Percentiles rank a stretch among this genome's conserved stretches.
Evolutionary conservation across 1,140 invertebrate species (phyloP).

Genomic region (Aphelenchoides fujianensis): DNA sequence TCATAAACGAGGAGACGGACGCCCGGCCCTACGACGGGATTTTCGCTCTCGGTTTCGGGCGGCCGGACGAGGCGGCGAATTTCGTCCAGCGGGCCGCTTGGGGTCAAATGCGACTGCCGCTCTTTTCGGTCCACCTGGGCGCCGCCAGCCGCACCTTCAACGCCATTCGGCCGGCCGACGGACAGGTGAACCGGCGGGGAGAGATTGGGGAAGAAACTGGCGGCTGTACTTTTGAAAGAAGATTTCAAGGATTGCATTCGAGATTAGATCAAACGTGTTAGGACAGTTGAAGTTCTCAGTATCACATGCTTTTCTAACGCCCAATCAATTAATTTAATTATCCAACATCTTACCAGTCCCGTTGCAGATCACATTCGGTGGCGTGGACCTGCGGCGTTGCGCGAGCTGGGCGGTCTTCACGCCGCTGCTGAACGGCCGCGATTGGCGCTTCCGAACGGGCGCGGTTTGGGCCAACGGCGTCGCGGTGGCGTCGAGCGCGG

Average conservation of each 20-base stretch:
- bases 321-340: too few species aligned
- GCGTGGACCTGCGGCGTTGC: background rate
- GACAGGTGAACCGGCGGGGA: background rate
- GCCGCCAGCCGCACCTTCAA: background rate
- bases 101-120: background rate
- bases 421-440: background rate
- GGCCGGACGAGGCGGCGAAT: background rate
- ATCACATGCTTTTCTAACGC: too few species aligned
- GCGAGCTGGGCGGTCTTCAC: background rate
- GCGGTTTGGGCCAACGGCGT: background rate
- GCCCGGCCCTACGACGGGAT: constrained; percentile 14
- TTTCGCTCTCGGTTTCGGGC: constrained; percentile 10
- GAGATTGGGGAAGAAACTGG: too few species aligned
- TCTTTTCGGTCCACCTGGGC: background rate
- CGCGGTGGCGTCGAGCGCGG: background rate
- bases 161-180: background rate
- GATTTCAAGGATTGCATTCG: too few species aligned
- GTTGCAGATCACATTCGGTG: constrained; percentile 10
- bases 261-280: too few species aligned
- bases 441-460: constrained; percentile 2
- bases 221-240: too few species aligned
- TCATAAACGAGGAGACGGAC: constrained; percentile 1
- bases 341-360: background rate
- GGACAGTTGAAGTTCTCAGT: too few species aligned
- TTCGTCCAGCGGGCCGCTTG: background rate